Base-by-base conservation (phyloP, 2,113 vertebrate species). In the Pelecanus crispus region DNA sequence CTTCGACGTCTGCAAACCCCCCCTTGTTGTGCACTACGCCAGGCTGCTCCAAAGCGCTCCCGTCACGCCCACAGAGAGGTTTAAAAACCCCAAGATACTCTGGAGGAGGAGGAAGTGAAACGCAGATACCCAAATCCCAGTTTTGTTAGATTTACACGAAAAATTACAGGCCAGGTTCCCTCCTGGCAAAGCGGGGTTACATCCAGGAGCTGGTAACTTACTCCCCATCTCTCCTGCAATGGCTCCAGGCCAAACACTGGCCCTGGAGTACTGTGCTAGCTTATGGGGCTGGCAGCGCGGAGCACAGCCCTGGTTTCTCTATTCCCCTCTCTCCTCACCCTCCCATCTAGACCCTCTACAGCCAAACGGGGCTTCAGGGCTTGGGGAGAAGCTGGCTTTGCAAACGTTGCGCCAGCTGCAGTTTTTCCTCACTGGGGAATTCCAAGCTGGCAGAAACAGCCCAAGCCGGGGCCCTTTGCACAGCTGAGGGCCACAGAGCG, bases 361-460 rank as follows among this genome's bases (percentile, higher is more conserved):
- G 53, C 5, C 26, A 1, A 81, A 55, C 0, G 2, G 28, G 18
- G 5, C 29, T 83, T 25, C 10, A 5, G 50, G 34, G 31, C 9
- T 70, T 9, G 36, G 10, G 24, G 58, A 86, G 50, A 88, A 74
- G 38, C 5, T 61, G 53, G 11, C 26, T 81, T 59, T 72, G 56
- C 50, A 63, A 86, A 40, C 0, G 0, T 29, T 74, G 28, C 1
- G 0, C 73, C 61, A 94, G 50, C 26, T 50, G 32, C 56, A 28
- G 12, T 13, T 86, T 65, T 58, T 42, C 34, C 32, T 42, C 61
- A 13, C 1, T 38, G 31, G 17, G 36, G 56, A 87, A 73, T 61
- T 78, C 19, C 29, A 20, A 81, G 28, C 16, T 34, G 66, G 38
- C 52, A 92, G 56, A 47, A 92, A 52, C 3, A 82, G 58, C 13